Conservation (phyloP, 1,140 invertebrate genomes). For the Drosophila funebris region DNA sequence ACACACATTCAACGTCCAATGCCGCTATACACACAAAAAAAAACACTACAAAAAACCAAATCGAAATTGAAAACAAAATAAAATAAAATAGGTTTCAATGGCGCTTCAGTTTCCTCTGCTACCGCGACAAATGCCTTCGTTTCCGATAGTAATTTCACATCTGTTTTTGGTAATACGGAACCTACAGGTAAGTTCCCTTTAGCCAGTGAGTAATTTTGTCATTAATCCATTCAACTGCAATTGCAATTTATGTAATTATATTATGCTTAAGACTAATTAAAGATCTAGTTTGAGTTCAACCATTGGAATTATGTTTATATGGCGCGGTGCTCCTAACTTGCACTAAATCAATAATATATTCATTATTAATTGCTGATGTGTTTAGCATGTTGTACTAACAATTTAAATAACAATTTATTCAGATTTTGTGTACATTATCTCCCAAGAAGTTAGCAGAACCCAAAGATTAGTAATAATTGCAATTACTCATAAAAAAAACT, state of each 20-base stretch:
- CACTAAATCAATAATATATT: constrained; percentile 5
- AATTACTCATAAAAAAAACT: not conserved
- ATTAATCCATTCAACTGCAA: constrained; percentile 52
- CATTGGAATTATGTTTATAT: constrained; percentile 9
- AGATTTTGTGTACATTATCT: not conserved
- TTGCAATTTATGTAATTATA: constrained; percentile 25
- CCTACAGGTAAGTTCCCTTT: constrained; percentile 87
- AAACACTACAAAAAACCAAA: constrained; percentile 30
- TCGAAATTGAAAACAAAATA: constrained; percentile 43
- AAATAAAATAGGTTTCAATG: constrained; percentile 84
- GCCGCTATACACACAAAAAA: constrained; percentile 24
- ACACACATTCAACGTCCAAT: constrained; percentile 25
- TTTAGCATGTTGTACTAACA: constrained; percentile 39
- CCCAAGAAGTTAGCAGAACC: not conserved
- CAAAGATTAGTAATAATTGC: constrained; percentile 1
- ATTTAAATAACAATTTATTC: constrained; percentile 7
- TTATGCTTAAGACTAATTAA: constrained; percentile 28
- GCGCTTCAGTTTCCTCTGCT: constrained; percentile 84
- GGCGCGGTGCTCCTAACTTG: constrained; percentile 10
- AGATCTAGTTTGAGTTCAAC: not conserved
- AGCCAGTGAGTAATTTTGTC: constrained; percentile 19
- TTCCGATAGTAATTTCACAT: constrained; percentile 92
- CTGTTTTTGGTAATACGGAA: constrained; percentile 91
- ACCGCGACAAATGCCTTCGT: constrained; percentile 91
- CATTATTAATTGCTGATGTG: constrained; percentile 23